Conservation (phyloP, 1,140 invertebrate genomes). For the Drosophila pectinifera region DNA sequence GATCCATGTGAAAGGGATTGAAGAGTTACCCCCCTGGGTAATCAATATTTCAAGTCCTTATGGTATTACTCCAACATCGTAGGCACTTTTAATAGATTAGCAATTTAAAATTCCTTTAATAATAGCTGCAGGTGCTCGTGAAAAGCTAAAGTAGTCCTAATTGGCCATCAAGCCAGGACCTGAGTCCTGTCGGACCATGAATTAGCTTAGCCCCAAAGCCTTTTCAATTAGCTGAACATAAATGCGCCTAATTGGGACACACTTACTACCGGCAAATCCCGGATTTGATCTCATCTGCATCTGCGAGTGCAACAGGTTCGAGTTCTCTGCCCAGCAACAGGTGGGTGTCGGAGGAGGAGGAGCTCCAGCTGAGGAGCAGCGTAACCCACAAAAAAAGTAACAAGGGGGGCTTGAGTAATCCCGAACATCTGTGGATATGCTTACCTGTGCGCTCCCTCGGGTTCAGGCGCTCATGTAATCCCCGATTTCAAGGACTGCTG, state of each 20-base stretch:
- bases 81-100: background rate
- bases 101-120: background rate
- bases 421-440: background rate
- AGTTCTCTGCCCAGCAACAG: slow-evolving; percentile 1
- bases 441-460: background rate
- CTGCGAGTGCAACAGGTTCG: slow-evolving; percentile 3
- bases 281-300: background rate
- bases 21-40: too few relatives aligned
- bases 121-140: too few relatives aligned
- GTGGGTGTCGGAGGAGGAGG: background rate
- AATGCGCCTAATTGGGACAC: background rate
- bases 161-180: background rate
- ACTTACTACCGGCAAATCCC: background rate
- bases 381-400: too few relatives aligned
- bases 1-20: too few relatives aligned
- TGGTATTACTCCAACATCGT: too few relatives aligned
- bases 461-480: slow-evolving; percentile 8
- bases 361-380: background rate
- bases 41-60: too few relatives aligned
- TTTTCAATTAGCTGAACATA: background rate
- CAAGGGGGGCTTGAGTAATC: background rate
- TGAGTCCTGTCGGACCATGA: background rate
- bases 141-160: too few relatives aligned
- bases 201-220: background rate
- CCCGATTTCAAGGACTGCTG: slow-evolving; percentile 17